Percentiles rank a stretch among this genome's conserved stretches.
These are phyloP conservation scores for Phalangium opilio DNA, from an alignment of 2,888 invertebrate species.

Conservation along the genomic window DNA sequence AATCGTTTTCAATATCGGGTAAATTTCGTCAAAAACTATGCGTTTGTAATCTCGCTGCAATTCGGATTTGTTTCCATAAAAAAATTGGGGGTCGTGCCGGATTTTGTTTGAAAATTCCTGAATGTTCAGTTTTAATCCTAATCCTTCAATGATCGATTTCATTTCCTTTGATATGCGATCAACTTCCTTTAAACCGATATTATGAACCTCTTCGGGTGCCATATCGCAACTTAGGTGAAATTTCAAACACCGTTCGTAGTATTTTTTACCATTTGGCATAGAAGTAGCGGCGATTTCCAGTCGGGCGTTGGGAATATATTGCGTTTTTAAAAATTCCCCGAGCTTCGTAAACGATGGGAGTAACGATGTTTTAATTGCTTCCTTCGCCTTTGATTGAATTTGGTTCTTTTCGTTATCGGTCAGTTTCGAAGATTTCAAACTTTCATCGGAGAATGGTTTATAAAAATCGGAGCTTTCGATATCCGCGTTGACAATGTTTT, in stretches of 20 bases:
- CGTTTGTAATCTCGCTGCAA: constrained; percentile 25
- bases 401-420: too few species aligned
- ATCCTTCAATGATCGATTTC: constrained; percentile 3
- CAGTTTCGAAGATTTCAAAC: too few species aligned
- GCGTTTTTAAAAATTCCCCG: constrained; percentile 1
- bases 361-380: too few species aligned
- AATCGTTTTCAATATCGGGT: constrained; percentile 24
- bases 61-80: constrained; percentile 10
- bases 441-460: too few species aligned
- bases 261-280: constrained; percentile 24
- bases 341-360: too few species aligned
- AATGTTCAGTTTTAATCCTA: too few species aligned
- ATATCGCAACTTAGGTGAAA: constrained; percentile 27
- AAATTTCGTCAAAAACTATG: constrained; percentile 25
- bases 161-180: constrained; percentile 24
- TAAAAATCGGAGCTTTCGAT: too few species aligned
- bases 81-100: too few species aligned
- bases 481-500: too few species aligned
- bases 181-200: constrained; percentile 27
- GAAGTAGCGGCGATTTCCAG: constrained; percentile 25
- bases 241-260: constrained; percentile 26
- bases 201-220: constrained; percentile 27
- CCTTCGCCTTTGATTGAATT: too few species aligned
- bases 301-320: constrained; percentile 24
- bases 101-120: too few species aligned